A percentile compares a stretch with the other conserved stretches of the same genome.
Evolutionary conservation across 2,888 invertebrate species (phyloP).

Genomic region (Clostera curtula): DNA sequence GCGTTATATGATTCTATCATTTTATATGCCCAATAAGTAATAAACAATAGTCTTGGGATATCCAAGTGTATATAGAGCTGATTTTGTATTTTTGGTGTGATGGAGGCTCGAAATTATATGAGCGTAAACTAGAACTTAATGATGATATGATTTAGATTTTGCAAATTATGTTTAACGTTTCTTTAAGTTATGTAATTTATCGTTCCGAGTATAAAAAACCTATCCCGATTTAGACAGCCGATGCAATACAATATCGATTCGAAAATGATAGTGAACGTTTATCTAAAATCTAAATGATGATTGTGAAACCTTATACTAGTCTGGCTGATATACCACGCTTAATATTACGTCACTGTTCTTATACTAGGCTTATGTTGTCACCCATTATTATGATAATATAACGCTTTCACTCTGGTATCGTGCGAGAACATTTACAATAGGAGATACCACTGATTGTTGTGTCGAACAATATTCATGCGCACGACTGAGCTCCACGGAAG

Average conservation of each 20-base stretch:
- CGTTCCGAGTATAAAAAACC: too few relatives aligned
- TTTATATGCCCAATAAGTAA: not conserved
- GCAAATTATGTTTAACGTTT: too few relatives aligned
- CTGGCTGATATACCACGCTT: conserved; percentile 20
- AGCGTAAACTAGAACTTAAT: too few relatives aligned
- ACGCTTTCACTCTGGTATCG: conserved; percentile 19
- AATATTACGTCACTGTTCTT: conserved; percentile 29
- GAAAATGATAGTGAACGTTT: conserved; percentile 13
- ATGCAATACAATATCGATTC: conserved; percentile 13
- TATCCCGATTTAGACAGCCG: conserved; percentile 10
- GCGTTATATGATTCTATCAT: conserved; percentile 7
- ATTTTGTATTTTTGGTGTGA: too few relatives aligned
- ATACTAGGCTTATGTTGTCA: conserved; percentile 27
- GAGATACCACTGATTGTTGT: conserved; percentile 8
- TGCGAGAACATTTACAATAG: conserved; percentile 9
- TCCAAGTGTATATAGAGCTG: too few relatives aligned
- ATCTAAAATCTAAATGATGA: conserved; percentile 11
- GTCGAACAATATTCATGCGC: conserved; percentile 6
- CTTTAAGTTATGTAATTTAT: too few relatives aligned
- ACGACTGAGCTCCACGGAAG: not conserved
- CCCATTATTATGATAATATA: conserved; percentile 26
- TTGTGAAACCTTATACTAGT: conserved; percentile 20
- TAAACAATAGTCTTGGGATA: too few relatives aligned
- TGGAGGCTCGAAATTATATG: too few relatives aligned
- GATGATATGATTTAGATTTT: too few relatives aligned